Conservation (phyloP, 2,797 vertebrate genomes). For the Catostomus latipinnis region DNA sequence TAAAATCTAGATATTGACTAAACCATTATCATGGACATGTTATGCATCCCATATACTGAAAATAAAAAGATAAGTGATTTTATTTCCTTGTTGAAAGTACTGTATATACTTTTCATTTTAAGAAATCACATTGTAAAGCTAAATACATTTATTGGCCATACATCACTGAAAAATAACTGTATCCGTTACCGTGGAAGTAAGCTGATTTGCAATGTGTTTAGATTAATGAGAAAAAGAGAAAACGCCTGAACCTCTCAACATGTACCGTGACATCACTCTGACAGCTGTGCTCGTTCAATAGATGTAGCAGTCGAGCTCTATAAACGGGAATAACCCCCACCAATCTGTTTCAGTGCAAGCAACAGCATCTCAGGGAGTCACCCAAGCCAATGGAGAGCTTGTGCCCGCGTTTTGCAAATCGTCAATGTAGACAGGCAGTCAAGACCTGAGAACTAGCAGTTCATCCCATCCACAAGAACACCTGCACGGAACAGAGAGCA, state of each 20-base stretch:
- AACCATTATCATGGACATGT: no score
- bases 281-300: slow-evolving; percentile 49
- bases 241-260: not conserved
- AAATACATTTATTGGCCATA: no score
- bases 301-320: slow-evolving; percentile 60
- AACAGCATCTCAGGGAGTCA: slow-evolving; percentile 49
- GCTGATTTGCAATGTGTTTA: no score
- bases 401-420: slow-evolving; percentile 59
- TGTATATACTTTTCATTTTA: no score
- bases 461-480: slow-evolving; percentile 5
- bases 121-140: no score
- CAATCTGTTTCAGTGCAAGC: slow-evolving; percentile 38
- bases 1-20: no score
- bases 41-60: no score
- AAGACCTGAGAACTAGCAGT: slow-evolving; percentile 29
- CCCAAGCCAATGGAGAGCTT: slow-evolving; percentile 55
- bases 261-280: slow-evolving; percentile 46
- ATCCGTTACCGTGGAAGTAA: no score
- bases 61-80: no score
- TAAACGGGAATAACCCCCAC: slow-evolving; percentile 8
- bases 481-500: not conserved
- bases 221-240: not conserved
- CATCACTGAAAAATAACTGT: not conserved
- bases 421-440: slow-evolving; percentile 45
- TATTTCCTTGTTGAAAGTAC: no score